Percentiles rank a stretch among this genome's conserved stretches.
Evolutionary conservation across 2,888 invertebrate genomes (phyloP).

Genomic region (Leucania comma): DNA sequence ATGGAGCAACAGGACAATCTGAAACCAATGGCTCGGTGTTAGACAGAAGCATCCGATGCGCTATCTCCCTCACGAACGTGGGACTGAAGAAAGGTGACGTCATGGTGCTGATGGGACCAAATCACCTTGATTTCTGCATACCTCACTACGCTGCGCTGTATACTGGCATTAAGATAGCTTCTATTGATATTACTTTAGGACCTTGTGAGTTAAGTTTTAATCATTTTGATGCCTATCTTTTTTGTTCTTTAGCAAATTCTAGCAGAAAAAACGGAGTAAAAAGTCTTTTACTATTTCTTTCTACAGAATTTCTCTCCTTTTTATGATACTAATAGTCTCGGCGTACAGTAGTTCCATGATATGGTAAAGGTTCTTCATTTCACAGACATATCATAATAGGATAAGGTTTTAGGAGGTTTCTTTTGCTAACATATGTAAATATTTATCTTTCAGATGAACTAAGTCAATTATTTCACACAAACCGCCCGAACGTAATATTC

Average conservation of each 20-base stretch:
- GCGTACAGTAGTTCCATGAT: no score
- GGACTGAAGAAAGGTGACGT: conserved; percentile 83
- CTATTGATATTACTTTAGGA: conserved; percentile 72
- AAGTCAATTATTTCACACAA: conserved; percentile 25
- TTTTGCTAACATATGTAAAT: background rate
- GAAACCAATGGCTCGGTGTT: conserved; percentile 57
- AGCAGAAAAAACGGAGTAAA: no score
- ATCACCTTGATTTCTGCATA: conserved; percentile 81
- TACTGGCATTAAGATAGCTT: conserved; percentile 79
- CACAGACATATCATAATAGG: no score
- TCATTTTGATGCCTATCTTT: background rate
- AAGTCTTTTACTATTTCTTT: no score
- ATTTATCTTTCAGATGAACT: conserved; percentile 45
- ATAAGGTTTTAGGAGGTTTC: conserved; percentile 29
- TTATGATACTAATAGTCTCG: no score
- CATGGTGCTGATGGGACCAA: conserved; percentile 84
- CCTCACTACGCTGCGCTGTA: conserved; percentile 86
- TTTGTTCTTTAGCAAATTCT: background rate
- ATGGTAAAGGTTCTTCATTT: no score
- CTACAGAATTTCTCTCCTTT: no score
- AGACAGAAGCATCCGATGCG: conserved; percentile 62
- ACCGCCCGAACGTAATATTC: conserved; percentile 49
- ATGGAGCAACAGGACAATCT: conserved; percentile 60
- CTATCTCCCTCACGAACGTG: conserved; percentile 73
- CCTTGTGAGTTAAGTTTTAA: conserved; percentile 65